Base-by-base conservation (phyloP, 2,797 vertebrate species). In the Zalophus californianus region DNA sequence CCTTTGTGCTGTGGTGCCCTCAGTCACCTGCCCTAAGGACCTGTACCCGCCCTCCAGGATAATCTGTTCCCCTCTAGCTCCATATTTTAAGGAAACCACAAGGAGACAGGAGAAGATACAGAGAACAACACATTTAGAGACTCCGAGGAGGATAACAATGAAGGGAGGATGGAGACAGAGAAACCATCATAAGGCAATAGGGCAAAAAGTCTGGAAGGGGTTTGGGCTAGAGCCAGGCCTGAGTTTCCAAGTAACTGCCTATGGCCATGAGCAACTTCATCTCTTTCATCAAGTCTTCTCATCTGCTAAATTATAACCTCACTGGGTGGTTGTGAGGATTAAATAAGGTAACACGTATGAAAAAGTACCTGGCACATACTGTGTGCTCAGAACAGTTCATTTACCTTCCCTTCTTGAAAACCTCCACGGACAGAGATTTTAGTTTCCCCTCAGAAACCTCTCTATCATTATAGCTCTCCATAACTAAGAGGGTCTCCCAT, bases 331-430 rank as follows among this genome's bases (percentile, higher is more conserved):
- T 89, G 75, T 93, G 84, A 96, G 93, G 79, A 90, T 86, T 82
- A 93, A 94, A 89, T 32, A 75, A 86, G 94, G 58, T n/a, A 54
- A 54, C 8, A 44, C 8, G 7, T 60, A n/a, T 15, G 60, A 73
- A 54, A 62, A 93, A 38, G 54, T 54, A 68, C 50, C 21, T 60
- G 87, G 50, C 80, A 50, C 41, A 3, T 64, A 50, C 50, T 64
- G 62, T 13, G 68, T 83, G 79, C 87, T 93, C 86, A 91, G 58
- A 68, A 86, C 4, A 5, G 7, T 78, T 44, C 56, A 48, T 82
- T 96, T 92, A 73, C 70, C 41, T 97, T 38, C 70, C 50, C 25
- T 83, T 79, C 68, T 91, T 35, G 60, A 93, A 90, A 82, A 56
- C 44, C 70, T 70, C 86, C 83, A 35, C 23, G 48, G 73, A 75